Conservation (phyloP, 2,888 invertebrate genomes). For the Lypha dubia region DNA sequence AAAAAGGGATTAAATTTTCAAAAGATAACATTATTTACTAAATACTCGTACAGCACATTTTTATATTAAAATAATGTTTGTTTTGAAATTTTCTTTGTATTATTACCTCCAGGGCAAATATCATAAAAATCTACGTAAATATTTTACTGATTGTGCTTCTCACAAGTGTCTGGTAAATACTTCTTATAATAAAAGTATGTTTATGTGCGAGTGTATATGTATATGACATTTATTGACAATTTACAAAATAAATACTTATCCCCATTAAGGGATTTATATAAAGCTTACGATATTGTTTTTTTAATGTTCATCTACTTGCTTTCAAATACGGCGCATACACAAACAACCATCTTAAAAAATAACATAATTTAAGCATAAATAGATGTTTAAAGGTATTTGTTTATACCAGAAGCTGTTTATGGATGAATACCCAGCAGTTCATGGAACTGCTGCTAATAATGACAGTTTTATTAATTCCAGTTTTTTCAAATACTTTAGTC, state of each 20-base stretch:
- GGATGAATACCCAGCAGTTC: not conserved
- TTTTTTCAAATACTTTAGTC: too few species aligned
- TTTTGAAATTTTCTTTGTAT: too few species aligned
- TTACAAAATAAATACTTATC: not conserved
- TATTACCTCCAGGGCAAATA: too few species aligned
- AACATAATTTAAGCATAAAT: not conserved
- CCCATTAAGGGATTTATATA: constrained; percentile 1
- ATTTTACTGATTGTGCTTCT: not conserved
- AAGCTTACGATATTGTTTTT: constrained; percentile 25
- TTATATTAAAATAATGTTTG: too few species aligned
- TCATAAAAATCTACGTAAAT: not conserved
- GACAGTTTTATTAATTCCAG: too few species aligned
- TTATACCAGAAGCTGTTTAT: not conserved
- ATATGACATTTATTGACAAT: not conserved
- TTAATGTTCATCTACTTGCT: not conserved
- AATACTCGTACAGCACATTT: too few species aligned
- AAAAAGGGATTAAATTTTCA: too few species aligned
- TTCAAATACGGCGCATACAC: not conserved
- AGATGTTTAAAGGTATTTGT: not conserved
- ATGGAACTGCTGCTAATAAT: too few species aligned
- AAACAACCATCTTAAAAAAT: not conserved
- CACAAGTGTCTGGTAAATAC: not conserved
- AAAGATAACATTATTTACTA: too few species aligned
- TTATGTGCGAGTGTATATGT: not conserved
- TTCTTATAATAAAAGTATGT: not conserved